Evolutionary conservation across 1,140 invertebrate genomes (phyloP).

Genomic region (Drosophila kikkawai): DNA sequence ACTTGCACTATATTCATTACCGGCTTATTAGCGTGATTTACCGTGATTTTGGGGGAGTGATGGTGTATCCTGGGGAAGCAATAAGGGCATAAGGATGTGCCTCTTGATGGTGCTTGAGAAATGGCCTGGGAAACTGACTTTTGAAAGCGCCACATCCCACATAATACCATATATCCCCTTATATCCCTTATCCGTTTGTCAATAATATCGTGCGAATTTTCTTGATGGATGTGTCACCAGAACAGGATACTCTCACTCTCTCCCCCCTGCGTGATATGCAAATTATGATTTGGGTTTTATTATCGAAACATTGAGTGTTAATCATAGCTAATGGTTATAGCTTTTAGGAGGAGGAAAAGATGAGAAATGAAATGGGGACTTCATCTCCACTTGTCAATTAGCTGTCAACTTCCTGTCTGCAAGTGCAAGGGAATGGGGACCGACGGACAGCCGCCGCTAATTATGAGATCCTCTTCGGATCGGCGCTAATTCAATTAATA

Average conservation of each 20-base stretch:
- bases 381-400: conserved; percentile 48
- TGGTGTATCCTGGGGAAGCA: conserved; percentile 31
- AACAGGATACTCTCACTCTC: conserved; percentile 26
- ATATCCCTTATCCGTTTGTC: conserved; percentile 61
- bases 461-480: conserved; percentile 44
- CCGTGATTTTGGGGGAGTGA: conserved; percentile 69
- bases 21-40: conserved; percentile 82
- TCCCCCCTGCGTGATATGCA: conserved; percentile 50
- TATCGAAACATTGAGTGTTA: conserved; percentile 1
- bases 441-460: conserved; percentile 17
- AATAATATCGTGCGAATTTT: conserved; percentile 79
- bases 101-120: conserved; percentile 30
- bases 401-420: conserved; percentile 56
- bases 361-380: neutral
- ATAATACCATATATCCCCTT: conserved; percentile 6
- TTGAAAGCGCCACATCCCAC: conserved; percentile 67
- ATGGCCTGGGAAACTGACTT: conserved; percentile 74
- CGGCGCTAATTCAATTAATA: conserved; percentile 77
- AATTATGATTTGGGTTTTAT: conserved; percentile 47
- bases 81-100: conserved; percentile 57
- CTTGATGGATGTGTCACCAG: conserved; percentile 59
- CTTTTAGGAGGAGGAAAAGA: neutral
- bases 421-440: neutral
- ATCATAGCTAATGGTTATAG: conserved; percentile 34
- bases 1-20: conserved; percentile 75